phyloP scores from a whole-genome alignment of 2,113 vertebrate species.

The Calidris pugnax region DNA sequence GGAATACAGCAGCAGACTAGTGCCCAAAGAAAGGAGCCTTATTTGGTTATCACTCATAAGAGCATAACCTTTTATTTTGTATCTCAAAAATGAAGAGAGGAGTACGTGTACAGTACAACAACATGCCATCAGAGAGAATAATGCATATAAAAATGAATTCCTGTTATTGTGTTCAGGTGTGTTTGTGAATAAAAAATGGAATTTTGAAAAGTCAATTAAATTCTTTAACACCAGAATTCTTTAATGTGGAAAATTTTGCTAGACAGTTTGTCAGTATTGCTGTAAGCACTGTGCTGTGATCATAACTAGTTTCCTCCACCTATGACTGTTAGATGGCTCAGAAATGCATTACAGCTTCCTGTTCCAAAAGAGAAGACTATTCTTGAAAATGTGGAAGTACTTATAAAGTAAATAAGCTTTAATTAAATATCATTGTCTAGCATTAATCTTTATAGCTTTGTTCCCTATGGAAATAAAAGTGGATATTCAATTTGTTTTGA shows the following conservation, averaged over 20 bases:
- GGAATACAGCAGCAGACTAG: background rate
- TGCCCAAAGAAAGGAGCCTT: background rate
- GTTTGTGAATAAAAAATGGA: slow-evolving; percentile 53
- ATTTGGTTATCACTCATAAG: background rate
- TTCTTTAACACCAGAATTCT: slow-evolving; percentile 45
- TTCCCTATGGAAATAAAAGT: slow-evolving; percentile 77
- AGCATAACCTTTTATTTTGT: slow-evolving; percentile 21
- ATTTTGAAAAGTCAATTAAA: slow-evolving; percentile 68
- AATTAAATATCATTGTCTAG: slow-evolving; percentile 82
- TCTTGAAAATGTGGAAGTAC: slow-evolving; percentile 62
- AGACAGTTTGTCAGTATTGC: slow-evolving; percentile 14
- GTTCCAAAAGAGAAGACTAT: slow-evolving; percentile 45
- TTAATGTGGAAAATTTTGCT: slow-evolving; percentile 60
- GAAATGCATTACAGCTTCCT: slow-evolving; percentile 43
- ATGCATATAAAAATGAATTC: slow-evolving; percentile 60
- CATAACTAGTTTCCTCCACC: slow-evolving; percentile 41
- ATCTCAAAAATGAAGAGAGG: background rate
- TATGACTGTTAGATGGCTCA: slow-evolving; percentile 40
- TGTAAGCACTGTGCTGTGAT: slow-evolving; percentile 42
- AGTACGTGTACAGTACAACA: background rate
- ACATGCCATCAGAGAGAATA: slow-evolving; percentile 61
- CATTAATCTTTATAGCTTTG: slow-evolving; percentile 77
- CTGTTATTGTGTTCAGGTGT: slow-evolving; percentile 44
- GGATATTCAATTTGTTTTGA: slow-evolving; percentile 80
- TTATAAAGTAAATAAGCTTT: slow-evolving; percentile 80